phyloP scores from a whole-genome alignment of 2,797 vertebrate genomes.

The Xiphorhynchus erythropygius region DNA sequence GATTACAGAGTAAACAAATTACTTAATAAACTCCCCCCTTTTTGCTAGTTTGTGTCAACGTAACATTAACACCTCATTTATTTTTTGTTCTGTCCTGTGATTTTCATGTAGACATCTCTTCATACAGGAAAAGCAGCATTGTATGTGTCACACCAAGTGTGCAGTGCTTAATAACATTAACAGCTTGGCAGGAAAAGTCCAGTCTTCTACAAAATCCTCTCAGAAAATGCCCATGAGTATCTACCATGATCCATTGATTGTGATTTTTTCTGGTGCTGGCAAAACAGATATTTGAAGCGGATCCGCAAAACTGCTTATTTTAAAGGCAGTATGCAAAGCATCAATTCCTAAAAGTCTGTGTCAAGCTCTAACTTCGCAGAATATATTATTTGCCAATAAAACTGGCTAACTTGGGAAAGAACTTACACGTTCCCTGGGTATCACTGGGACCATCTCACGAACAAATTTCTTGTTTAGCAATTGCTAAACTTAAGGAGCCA shows the following conservation, averaged over 20 bases:
- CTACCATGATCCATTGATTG: background rate
- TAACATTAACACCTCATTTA: background rate
- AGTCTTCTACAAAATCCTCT: background rate
- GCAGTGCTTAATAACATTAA: background rate
- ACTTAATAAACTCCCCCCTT: background rate
- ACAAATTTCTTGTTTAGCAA: background rate
- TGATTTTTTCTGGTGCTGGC: background rate
- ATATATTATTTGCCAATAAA: background rate
- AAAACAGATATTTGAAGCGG: background rate
- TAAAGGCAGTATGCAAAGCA: background rate
- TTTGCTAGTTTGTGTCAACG: accelerated
- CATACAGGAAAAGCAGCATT: background rate
- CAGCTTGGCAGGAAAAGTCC: background rate
- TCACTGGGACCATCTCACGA: background rate
- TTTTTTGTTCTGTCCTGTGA: background rate
- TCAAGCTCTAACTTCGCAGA: background rate
- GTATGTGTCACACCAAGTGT: background rate
- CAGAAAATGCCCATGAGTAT: background rate
- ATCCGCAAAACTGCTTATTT: background rate
- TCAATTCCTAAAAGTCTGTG: background rate
- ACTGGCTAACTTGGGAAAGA: background rate
- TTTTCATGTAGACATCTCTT: background rate
- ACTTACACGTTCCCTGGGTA: background rate
- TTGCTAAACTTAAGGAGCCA: background rate
- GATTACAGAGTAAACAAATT: background rate